These are phyloP conservation scores for Malurus leucopterus DNA, from an alignment of 2,797 vertebrate genomes.

Conservation along the genomic window DNA sequence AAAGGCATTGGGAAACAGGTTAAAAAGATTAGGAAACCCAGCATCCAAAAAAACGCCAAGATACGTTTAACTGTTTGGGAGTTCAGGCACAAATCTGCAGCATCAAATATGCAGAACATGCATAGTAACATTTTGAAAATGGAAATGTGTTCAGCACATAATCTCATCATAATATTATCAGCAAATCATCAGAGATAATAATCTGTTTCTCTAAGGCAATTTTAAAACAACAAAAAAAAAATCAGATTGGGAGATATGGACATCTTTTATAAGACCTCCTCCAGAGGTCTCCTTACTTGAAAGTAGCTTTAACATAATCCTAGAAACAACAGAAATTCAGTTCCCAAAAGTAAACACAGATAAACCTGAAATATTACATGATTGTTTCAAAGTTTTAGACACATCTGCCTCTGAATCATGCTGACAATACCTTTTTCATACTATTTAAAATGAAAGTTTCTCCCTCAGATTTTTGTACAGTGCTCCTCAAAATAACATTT, in stretches of 20 bases:
- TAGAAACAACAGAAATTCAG: constrained; percentile 7
- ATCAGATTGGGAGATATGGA: background rate
- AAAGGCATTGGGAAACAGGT: background rate
- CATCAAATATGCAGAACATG: background rate
- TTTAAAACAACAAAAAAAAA: background rate
- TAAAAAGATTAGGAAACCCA: background rate
- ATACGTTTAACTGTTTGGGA: background rate
- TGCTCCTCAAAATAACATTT: background rate
- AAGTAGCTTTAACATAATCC: background rate
- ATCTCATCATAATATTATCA: background rate
- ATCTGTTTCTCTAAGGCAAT: constrained; percentile 27
- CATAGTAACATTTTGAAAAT: background rate
- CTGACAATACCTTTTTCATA: background rate
- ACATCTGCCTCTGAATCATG: background rate
- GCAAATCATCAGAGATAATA: background rate
- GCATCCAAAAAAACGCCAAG: background rate
- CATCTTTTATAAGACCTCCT: background rate
- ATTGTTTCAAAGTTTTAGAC: background rate
- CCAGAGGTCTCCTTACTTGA: background rate
- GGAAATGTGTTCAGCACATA: background rate
- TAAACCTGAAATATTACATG: background rate
- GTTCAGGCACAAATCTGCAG: background rate
- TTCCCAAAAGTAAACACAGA: background rate
- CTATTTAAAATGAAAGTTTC: background rate
- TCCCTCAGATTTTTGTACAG: background rate